Evolutionary conservation across 2,888 invertebrate species (phyloP).

Genomic region (Drosophila acutilabella): DNA sequence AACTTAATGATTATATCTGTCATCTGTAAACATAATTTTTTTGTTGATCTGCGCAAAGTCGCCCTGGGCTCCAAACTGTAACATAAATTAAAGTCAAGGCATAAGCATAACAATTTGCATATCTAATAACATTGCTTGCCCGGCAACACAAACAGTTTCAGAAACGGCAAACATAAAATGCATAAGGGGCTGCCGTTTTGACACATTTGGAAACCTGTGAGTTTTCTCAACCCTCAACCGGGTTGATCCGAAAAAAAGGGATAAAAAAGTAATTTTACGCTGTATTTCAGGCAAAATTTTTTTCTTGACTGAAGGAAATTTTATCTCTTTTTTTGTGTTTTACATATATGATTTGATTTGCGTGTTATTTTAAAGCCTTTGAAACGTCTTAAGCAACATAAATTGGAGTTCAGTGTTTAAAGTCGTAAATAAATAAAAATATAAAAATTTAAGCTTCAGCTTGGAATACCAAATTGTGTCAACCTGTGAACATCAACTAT

Average conservation of each 20-base stretch:
- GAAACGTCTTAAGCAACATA: constrained; percentile 13
- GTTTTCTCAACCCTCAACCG: constrained; percentile 1
- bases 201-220: constrained; percentile 33
- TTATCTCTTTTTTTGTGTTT: constrained; percentile 17
- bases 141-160: constrained; percentile 21
- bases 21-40: background rate
- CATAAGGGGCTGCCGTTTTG: constrained; percentile 44
- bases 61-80: constrained; percentile 10
- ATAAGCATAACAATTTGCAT: constrained; percentile 63
- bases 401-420: constrained; percentile 15
- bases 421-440: constrained; percentile 28
- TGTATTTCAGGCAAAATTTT: constrained; percentile 40
- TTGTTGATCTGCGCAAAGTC: constrained; percentile 1
- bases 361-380: constrained; percentile 44
- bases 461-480: constrained; percentile 29
- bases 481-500: constrained; percentile 3
- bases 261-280: constrained; percentile 48
- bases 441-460: constrained; percentile 16
- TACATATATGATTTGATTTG: constrained; percentile 31
- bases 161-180: constrained; percentile 46
- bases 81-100: constrained; percentile 49
- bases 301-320: constrained; percentile 12
- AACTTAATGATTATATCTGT: constrained; percentile 3
- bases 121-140: constrained; percentile 42
- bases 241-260: constrained; percentile 34